Base-by-base conservation (phyloP, 2,113 vertebrate genomes). In the Pseudolaguvia tuberculata region DNA sequence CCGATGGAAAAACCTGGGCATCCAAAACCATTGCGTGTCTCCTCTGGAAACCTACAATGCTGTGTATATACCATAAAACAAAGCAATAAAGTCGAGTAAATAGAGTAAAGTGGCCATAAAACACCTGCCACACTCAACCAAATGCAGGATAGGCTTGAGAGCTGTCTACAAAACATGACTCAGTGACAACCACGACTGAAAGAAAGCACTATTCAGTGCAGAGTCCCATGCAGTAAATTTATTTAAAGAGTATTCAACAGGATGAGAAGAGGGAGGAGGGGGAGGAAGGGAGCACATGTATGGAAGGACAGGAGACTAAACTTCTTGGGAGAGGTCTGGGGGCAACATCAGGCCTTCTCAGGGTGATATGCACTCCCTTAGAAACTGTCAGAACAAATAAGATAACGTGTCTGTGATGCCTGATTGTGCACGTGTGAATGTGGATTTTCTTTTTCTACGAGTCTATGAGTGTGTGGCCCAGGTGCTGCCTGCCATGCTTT, bases 71-170 rank as follows among this genome's bases (percentile, higher is more conserved):
- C 72, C 76, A 42, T 80, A 80, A 80, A 79, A 82, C 69, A 35
- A 25, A 50, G 45, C 76, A 80, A 83, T 83, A 80, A 83, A 83
- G 70, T 59, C 55, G 63, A 45, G 31, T 74, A 80, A 78, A 77
- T 47, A 59, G 73, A 83, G 81, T 70, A 76, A 83, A 80, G 79
- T 76, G 76, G 73, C 59, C 70, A 78, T 83, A 80, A 83, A 83
- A 83, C 81, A 83, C 81, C 79, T 83, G 81, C 75, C 63, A 62
- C 76, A 75, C 76, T 78, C 71, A 25, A 52, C 50, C 18, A 53
- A 76, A 65, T 29, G 23, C 31, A 65, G 73, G 70, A 47, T 31
- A 39, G 45, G 71, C 61, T 58, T 59, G 52, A 35, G 72, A 75
- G 47, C 51, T 70, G 71, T 58, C 72, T 57, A 80, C 52, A 74